These are phyloP conservation scores for Hycleus cichorii DNA, from an alignment of 1,140 invertebrate genomes.

Conservation along the genomic window DNA sequence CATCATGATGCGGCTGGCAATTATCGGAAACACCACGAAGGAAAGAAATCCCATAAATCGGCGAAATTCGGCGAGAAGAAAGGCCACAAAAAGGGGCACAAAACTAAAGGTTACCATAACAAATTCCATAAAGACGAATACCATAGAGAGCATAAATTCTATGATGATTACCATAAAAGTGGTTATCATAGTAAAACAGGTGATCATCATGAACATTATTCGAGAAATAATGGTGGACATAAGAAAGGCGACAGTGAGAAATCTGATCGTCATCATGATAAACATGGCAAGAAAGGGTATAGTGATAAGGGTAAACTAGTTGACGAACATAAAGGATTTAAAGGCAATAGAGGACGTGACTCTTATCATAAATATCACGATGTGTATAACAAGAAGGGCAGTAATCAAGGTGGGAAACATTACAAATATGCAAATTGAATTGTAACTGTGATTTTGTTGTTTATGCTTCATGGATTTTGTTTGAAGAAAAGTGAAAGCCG, in stretches of 20 bases:
- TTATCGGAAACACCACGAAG: constrained; percentile 62
- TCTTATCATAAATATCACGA: constrained; percentile 53
- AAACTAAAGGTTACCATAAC: constrained; percentile 69
- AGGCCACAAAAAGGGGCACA: constrained; percentile 67
- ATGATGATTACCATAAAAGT: constrained; percentile 71
- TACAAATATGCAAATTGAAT: constrained; percentile 20
- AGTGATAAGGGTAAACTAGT: constrained; percentile 62
- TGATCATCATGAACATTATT: constrained; percentile 59
- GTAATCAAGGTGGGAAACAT: constrained; percentile 50
- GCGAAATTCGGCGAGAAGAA: constrained; percentile 70
- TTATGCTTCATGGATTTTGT: no score
- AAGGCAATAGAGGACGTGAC: constrained; percentile 54
- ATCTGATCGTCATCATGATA: constrained; percentile 59
- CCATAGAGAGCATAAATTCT: constrained; percentile 77
- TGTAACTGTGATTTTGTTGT: not conserved
- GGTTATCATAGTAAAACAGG: constrained; percentile 58
- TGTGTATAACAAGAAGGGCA: constrained; percentile 53
- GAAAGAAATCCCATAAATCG: constrained; percentile 65
- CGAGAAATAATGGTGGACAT: constrained; percentile 59
- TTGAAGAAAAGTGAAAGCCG: no score
- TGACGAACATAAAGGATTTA: constrained; percentile 54
- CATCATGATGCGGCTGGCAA: constrained; percentile 60
- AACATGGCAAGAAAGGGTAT: constrained; percentile 66
- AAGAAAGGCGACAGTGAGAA: constrained; percentile 67
- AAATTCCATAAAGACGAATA: constrained; percentile 75